These are phyloP conservation scores for Fregetta grallaria DNA, from an alignment of 2,113 vertebrate genomes.

Conservation along the genomic window DNA sequence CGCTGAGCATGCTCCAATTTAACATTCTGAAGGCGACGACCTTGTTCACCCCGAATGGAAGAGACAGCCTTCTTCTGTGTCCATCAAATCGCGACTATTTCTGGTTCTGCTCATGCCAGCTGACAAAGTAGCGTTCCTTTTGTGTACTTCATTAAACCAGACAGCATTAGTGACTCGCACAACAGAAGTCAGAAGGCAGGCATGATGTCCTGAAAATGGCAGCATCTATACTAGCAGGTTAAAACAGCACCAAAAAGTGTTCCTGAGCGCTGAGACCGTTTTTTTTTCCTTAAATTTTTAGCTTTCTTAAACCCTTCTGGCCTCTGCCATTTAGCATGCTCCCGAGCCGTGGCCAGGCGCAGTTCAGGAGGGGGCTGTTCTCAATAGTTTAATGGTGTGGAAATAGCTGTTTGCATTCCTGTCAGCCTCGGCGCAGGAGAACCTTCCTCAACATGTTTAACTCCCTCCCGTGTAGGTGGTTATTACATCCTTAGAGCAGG, in stretches of 20 bases:
- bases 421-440: rapidly evolving
- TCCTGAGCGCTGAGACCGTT: not conserved
- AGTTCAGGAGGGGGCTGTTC: not conserved
- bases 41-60: not conserved
- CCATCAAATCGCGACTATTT: not conserved
- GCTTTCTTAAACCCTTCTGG: not conserved
- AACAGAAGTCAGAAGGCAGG: not conserved
- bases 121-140: not conserved
- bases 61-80: not conserved
- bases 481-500: not conserved
- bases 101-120: not conserved
- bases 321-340: not conserved
- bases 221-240: not conserved
- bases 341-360: not conserved
- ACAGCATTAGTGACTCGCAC: not conserved
- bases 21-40: not conserved
- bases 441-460: not conserved
- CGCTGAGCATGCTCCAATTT: not conserved
- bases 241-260: not conserved
- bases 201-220: not conserved
- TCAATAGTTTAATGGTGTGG: not conserved
- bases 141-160: not conserved
- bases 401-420: not conserved
- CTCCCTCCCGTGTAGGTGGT: not conserved
- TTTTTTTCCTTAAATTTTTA: not conserved